Evolutionary conservation across 2,888 invertebrate genomes (phyloP).

Genomic region (Watsonalla cultraria): DNA sequence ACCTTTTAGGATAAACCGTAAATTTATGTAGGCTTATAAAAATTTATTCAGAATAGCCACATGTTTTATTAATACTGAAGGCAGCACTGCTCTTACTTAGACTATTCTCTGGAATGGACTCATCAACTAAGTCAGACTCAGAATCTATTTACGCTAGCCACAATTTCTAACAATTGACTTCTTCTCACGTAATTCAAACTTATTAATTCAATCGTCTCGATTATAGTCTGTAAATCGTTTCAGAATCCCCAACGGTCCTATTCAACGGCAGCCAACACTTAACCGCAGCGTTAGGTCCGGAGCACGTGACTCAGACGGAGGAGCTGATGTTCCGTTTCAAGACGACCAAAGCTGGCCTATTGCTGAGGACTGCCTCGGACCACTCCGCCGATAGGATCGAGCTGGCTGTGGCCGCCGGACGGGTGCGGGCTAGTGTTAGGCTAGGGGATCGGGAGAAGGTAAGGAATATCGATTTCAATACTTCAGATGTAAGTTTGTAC

Average conservation of each 20-base stretch:
- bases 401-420: conserved; percentile 90
- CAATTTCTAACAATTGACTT: too few species aligned
- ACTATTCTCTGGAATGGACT: too few species aligned
- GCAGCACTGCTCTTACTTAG: too few species aligned
- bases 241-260: conserved; percentile 91
- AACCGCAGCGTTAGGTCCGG: conserved; percentile 84
- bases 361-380: conserved; percentile 89
- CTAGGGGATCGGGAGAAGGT: conserved; percentile 93
- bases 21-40: too few species aligned
- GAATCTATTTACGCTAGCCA: too few species aligned
- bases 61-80: too few species aligned
- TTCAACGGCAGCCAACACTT: conserved; percentile 95
- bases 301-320: conserved; percentile 92
- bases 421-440: conserved; percentile 88
- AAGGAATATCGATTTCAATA: neutral
- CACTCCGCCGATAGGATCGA: conserved; percentile 90
- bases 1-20: too few species aligned
- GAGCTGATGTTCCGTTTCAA: conserved; percentile 92
- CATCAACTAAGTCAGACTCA: too few species aligned
- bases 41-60: too few species aligned
- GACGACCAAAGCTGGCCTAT: conserved; percentile 86
- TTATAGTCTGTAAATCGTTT: conserved; percentile 16
- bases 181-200: too few species aligned
- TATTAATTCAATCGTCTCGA: neutral
- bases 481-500: too few species aligned